Conservation (phyloP, 2,797 vertebrate genomes). For the Sphenopsis melanotis region DNA sequence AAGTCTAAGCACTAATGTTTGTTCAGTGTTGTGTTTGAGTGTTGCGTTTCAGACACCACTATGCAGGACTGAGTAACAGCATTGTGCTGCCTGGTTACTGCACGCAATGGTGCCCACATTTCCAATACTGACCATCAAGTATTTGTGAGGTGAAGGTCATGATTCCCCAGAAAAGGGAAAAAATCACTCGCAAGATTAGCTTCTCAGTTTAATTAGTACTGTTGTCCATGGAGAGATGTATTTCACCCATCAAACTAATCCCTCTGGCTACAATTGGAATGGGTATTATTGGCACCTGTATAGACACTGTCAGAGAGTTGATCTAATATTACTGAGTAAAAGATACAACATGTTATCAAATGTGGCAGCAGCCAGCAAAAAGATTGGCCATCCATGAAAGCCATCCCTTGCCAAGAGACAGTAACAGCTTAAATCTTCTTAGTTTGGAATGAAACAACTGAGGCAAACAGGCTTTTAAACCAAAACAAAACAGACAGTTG, state of each 20-base stretch:
- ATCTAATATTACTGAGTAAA: neutral
- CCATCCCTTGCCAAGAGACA: neutral
- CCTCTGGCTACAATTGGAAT: neutral
- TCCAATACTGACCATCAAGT: neutral
- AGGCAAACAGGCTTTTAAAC: neutral
- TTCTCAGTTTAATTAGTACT: neutral
- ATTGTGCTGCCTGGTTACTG: neutral
- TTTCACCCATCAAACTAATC: neutral
- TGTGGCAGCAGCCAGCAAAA: neutral
- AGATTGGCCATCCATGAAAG: neutral
- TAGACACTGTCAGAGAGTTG: neutral
- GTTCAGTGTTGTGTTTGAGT: too few species aligned
- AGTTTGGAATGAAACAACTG: neutral
- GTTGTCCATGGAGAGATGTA: neutral
- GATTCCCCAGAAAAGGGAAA: neutral
- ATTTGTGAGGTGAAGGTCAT: neutral
- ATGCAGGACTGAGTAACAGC: neutral
- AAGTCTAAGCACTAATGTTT: neutral
- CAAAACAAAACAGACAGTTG: neutral
- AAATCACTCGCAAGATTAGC: neutral
- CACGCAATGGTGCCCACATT: neutral
- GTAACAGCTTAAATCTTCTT: neutral
- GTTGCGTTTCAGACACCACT: neutral
- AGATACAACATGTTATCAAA: neutral
- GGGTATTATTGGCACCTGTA: neutral